Percentiles rank a stretch among this genome's conserved stretches.
phyloP scores from a whole-genome alignment of 2,113 vertebrate genomes.

The Spilogale gracilis region DNA sequence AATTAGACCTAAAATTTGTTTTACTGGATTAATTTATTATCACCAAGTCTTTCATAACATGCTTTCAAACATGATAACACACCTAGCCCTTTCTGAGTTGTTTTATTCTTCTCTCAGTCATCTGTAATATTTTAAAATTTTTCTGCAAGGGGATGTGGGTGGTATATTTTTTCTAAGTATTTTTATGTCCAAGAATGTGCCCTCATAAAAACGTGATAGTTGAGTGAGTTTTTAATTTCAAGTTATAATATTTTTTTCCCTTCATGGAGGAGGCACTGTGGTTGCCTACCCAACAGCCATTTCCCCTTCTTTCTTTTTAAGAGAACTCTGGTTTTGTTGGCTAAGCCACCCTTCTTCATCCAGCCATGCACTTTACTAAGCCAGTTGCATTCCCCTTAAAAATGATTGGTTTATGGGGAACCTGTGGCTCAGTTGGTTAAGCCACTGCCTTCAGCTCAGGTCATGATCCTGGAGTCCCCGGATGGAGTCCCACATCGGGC shows the following conservation, averaged over 20 bases:
- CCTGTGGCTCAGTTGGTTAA: no score
- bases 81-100: not conserved
- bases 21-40: not conserved
- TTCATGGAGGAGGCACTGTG: not conserved
- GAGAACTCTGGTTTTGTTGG: not conserved
- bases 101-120: slow-evolving; percentile 29
- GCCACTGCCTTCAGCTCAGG: no score
- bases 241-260: not conserved
- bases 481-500: no score
- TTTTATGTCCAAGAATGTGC: not conserved
- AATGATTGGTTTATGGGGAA: not conserved
- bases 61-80: not conserved
- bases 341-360: not conserved
- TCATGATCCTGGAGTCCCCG: no score
- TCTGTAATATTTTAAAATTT: not conserved
- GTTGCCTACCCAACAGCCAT: not conserved
- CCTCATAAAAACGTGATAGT: not conserved
- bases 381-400: not conserved
- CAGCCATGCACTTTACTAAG: not conserved
- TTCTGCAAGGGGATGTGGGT: not conserved
- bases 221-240: not conserved
- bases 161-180: not conserved
- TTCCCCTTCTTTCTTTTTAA: not conserved
- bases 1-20: not conserved
- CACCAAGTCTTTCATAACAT: not conserved